Base-by-base conservation (phyloP, 2,888 invertebrate genomes). In the Neoitamus cyanurus region DNA sequence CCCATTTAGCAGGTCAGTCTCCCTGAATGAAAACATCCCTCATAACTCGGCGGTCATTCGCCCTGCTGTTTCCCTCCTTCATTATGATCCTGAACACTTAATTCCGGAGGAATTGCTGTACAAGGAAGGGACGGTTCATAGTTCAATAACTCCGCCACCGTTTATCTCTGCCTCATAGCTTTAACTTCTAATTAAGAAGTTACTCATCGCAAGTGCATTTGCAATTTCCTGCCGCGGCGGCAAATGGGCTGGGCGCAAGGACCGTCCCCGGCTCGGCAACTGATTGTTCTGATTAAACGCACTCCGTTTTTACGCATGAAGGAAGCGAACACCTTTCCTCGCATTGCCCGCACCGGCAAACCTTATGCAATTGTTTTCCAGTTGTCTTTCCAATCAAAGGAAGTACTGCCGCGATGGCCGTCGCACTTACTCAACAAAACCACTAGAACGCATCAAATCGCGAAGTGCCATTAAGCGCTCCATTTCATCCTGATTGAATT, bases 11-110 rank as follows among this genome's bases (percentile, higher is more conserved):
- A 69, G 82, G 69, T 69, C 82, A 82, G 30, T 82, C 68, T 82
- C 20, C 82, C 68, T 69, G 13, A 37, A 25, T 36, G 70, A 13
- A 70, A 82, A 82, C 82, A 82, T 82, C 82, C 82, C 82, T 82
- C 82, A 78, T 78, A 78, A 48, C 78, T 48, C 20, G 75, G 9
- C 78, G 78, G 78, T 78, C 78, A 78, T 78, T 78, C 46, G 78
- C 78, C 78, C 31, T 20, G 15, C 31, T 58, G 48, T 78, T 48
- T 58, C 58, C 78, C 78, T 31, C 46, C 11, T 15, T 48, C 20
- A 48, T 78, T 48, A 48, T 58, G 48, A 78, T 48, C 78, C 78
- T 78, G 30, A 78, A 20, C 7, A 48, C 78, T 48, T 48, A 48
- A 58, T 78, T 78, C 30, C 28, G 42, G 42, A 48, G 78, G 48